Base-by-base conservation (phyloP, 64 coral and sea anemone species). In the Catalaphyllia jardinei region DNA sequence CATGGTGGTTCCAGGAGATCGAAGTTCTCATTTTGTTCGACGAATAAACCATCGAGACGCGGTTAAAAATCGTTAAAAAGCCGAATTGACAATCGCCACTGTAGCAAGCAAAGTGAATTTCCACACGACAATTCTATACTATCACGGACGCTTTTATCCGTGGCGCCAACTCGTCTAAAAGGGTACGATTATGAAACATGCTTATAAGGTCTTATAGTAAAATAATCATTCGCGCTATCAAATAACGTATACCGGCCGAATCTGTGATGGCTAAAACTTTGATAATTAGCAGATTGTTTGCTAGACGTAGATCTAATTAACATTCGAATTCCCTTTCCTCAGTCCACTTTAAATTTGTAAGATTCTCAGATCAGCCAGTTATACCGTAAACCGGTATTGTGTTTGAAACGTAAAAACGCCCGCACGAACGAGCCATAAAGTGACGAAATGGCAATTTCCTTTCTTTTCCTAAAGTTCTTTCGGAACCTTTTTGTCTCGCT, bases 251-350 rank as follows among this genome's bases (percentile, higher is more conserved):
- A 85, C 65, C 81, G 15, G 63, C 22, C 31, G 63, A 85, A 71
- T 85, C 62, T 28, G 19, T 71, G 81, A 71, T 67, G 20, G 20
- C 60, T 67, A 20, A n/a, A 15, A 25, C n/a, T 61, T 28, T 62
- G 25, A 31, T 85, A 85, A 85, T 85, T 85, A 85, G 81, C 63
- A 17, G 22, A 64, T 38, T 51, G 67, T 85, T 71, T 85, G 81
- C 81, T 71, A 11, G 81, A 10, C 67, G 11, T 22, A 50, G 63
- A 85, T 85, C 81, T 85, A 85, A 85, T 85, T 85, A 85, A 38
- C 63, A 71, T 85, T 46, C 42, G 42, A 46, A 46, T 46, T 6
- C 17, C 14, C 18, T 1, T 31, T 42, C 80, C 8, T 24, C 12
- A 61, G 31, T 12, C 61, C 78, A 67, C 31, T 39, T 63, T 11